Base-by-base conservation (phyloP, 2,888 invertebrate genomes). In the Tethea ocularis region DNA sequence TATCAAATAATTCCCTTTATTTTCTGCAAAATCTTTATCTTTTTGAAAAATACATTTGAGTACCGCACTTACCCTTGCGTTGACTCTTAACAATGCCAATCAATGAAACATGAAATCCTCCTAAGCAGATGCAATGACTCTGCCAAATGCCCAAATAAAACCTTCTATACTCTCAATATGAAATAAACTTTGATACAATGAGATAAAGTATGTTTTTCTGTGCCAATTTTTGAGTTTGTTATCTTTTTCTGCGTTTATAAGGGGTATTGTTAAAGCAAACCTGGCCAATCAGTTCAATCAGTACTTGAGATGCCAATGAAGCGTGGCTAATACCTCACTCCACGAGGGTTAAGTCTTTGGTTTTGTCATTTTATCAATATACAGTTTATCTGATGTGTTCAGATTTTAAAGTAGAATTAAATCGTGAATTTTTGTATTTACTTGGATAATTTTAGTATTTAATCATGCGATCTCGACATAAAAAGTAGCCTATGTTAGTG, bases 281-380 rank as follows among this genome's bases (percentile, higher is more conserved):
- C 86, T 83, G 88, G 88, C 88, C 92, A 93, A 93, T 93, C 92
- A 89, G 87, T 88, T 86, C 86, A 84, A 90, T 90, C 91, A 86
- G 82, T 87, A 87, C 92, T 92, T 85, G 86, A 88, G 88, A 83
- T 85, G 74, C 84, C 91, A 86, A 91, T 92, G 92, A 89, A 88
- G 85, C 88, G 90, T 75, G 77, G 69, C 76, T 90, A 91, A 91
- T 86, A 78, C 86, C 78, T 70, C 72, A 74, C 77, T 82, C 79
- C 75, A 80, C 77, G 85, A 86, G 87, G 90, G 91, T 89, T 91
- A 90, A 90, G 84, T 88, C 84, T 84, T 86, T 88, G 90, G 85
- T 86, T 86, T 84, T 89, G 91, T 89, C 89, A 83, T 89, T 87
- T 89, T 83, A 79, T 83, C 84, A 81, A 86, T 84, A 83, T 62